A percentile compares a stretch with the other conserved stretches of the same genome.
Evolutionary conservation across 2,113 vertebrate genomes (phyloP).

Genomic region (Sapayoa aenigma): DNA sequence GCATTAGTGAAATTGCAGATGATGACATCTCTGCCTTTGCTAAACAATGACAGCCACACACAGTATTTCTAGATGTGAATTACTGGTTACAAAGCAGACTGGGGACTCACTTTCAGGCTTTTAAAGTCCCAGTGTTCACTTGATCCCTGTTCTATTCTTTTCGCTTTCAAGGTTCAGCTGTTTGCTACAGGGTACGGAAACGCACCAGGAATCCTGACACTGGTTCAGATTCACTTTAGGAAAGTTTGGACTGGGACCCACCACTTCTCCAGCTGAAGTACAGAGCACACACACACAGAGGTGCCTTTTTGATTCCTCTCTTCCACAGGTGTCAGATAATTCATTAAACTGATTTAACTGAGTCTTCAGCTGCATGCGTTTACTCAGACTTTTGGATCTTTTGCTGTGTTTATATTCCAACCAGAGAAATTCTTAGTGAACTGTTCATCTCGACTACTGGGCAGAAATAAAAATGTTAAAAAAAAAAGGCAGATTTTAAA

Average conservation of each 20-base stretch:
- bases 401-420: background rate
- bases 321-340: background rate
- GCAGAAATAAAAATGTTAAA: too few species aligned
- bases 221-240: background rate
- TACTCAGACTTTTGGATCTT: background rate
- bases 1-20: background rate
- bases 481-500: background rate
- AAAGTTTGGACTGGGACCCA: background rate
- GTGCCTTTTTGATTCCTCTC: accelerated
- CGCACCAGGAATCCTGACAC: accelerated
- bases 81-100: accelerated
- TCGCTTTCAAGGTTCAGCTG: background rate
- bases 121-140: background rate
- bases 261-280: background rate
- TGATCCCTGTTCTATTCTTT: accelerated
- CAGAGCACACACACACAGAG: accelerated
- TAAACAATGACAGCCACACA: background rate
- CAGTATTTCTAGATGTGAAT: background rate
- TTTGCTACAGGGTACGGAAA: accelerated
- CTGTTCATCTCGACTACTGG: background rate
- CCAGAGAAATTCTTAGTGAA: background rate
- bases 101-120: background rate
- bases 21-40: background rate
- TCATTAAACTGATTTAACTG: background rate
- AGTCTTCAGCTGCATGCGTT: background rate